A percentile compares a stretch with the other conserved stretches of the same genome.
Evolutionary conservation across 1,140 invertebrate species (phyloP).

Genomic region (Drosophila mayri): DNA sequence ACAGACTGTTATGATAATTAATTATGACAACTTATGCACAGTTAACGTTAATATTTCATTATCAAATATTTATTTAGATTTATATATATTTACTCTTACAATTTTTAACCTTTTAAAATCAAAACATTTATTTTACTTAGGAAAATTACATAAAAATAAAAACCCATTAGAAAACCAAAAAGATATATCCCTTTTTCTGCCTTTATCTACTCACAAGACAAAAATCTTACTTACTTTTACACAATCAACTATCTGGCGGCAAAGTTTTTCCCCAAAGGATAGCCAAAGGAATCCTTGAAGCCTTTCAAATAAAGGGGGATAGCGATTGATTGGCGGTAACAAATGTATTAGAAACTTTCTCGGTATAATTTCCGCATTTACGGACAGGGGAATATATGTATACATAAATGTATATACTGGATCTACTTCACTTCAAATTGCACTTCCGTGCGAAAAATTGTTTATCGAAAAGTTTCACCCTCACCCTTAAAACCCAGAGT

Average conservation of each 20-base stretch:
- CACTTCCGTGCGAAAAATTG: slow-evolving; percentile 83
- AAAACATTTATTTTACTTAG: too few species aligned
- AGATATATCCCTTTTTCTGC: not conserved
- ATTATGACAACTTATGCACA: too few species aligned
- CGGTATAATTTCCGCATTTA: slow-evolving; percentile 80
- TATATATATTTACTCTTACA: too few species aligned
- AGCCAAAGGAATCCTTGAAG: not conserved
- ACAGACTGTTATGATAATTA: too few species aligned
- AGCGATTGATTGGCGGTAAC: slow-evolving; percentile 71
- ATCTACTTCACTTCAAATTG: slow-evolving; percentile 77
- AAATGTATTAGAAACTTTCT: slow-evolving; percentile 80
- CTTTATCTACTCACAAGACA: not conserved
- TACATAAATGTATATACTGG: not conserved
- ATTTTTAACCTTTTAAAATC: too few species aligned
- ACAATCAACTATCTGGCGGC: slow-evolving; percentile 22
- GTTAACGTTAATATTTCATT: too few species aligned
- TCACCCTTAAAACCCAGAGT: not conserved
- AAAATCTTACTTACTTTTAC: not conserved
- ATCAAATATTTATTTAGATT: too few species aligned
- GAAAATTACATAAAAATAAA: not conserved
- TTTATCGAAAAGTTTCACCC: slow-evolving; percentile 75
- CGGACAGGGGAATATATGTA: slow-evolving; percentile 22
- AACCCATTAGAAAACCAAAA: too few species aligned
- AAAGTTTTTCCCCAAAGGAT: slow-evolving; percentile 18
- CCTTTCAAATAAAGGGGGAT: not conserved